Evolutionary conservation across 2,888 invertebrate species (phyloP), one percentile per base, ranked within the genome.

Genomic region (Oscheius myriophilus): DNA sequence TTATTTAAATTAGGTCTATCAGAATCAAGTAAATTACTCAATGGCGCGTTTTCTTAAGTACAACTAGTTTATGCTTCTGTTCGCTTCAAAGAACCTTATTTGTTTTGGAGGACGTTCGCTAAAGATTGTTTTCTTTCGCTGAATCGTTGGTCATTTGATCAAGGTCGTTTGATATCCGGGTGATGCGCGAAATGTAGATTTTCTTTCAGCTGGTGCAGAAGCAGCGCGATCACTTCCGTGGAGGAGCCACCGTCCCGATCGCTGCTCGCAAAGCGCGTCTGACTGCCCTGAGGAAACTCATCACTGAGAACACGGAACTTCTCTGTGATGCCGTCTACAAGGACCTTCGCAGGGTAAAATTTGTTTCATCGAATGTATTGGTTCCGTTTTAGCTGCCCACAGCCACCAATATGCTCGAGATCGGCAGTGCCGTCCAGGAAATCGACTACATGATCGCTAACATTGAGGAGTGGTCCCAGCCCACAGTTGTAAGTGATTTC

Each of bases 391-490:
- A 61, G 41, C 53, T 63, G 18, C 63, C 63, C 6, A 53, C 53
- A 3, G 53, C 63, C 53, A 63, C 63, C 21, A 63, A 63, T n/a
- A 63, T 63, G 25, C 63, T 63, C 42, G 63, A 63, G 52, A 53
- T 63, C 25, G 63, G 63, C 11, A 63, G 52, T 21, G 63, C 53
- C 21, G 26, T 63, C 26, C 53, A 53, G 53, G 84, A 84, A 62
- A 81, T 81, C 52, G 79, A 78, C 55, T 79, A 81, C 51, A 74
- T 76, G 63, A 58, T 82, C 33, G 69, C 69, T 14, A 79, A 84
- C 49, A 33, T 84, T 26, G 80, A 76, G 25, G 72, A 76, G 2
- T 82, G 82, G 82, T 64, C 68, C 1, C 65, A 75, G 43, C 76
- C 82, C 16, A 72, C 43, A 12, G n/a, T 21, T 42, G 49, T 68